These are phyloP conservation scores for Raphicerus campestris DNA, from an alignment of 2,113 vertebrate species.

Conservation along the genomic window DNA sequence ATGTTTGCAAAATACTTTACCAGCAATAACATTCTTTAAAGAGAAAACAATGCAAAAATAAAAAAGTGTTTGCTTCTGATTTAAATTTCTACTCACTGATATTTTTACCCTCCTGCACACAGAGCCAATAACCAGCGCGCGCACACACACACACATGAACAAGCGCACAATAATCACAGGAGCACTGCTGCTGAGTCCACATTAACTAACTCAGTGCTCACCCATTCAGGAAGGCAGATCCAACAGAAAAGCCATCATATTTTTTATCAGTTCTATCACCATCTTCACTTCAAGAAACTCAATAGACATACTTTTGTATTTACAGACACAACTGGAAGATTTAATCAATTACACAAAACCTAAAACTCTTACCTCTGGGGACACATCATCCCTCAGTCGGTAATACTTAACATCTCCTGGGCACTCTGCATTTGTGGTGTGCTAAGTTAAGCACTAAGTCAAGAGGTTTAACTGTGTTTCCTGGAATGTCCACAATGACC, in stretches of 20 bases:
- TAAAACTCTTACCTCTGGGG: not conserved
- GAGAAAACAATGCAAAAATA: not conserved
- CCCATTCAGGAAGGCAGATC: not conserved
- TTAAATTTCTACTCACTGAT: not conserved
- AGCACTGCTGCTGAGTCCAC: not conserved
- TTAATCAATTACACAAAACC: not conserved
- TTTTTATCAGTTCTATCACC: not conserved
- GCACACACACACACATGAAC: not conserved
- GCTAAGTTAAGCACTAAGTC: not conserved
- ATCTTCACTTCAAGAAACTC: not conserved
- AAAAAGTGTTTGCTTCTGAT: not conserved
- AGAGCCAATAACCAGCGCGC: not conserved
- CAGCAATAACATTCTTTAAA: not conserved
- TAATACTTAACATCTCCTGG: not conserved
- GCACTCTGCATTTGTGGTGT: not conserved
- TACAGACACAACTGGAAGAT: not conserved
- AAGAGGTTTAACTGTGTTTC: not conserved
- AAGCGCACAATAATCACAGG: not conserved
- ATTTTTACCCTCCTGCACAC: not conserved
- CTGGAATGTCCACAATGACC: not conserved
- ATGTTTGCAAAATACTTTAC: not conserved
- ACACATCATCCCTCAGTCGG: not conserved
- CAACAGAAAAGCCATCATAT: not conserved
- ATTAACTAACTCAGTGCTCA: not conserved
- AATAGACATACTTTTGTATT: not conserved